Percentiles rank a stretch among this genome's conserved stretches.
Conservation (phyloP, 2,888 invertebrate species). For the Brachycybe producta region DNA sequence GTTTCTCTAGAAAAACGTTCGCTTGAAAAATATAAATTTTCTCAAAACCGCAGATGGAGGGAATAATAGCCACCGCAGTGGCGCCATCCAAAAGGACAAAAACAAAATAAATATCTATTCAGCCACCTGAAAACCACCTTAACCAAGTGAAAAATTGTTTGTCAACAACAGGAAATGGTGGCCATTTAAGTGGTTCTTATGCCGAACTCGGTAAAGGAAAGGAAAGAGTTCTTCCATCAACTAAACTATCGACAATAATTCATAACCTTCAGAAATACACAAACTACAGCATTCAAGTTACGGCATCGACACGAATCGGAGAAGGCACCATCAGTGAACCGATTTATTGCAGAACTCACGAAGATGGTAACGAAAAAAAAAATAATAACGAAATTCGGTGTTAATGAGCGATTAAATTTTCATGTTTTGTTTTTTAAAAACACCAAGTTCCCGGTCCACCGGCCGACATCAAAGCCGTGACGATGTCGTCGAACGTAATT, state of each 20-base stretch:
- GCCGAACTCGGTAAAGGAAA: not conserved
- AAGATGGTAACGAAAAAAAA: slow-evolving; percentile 13
- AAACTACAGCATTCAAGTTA: slow-evolving; percentile 14
- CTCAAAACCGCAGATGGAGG: no score
- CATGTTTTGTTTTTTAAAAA: slow-evolving; percentile 1
- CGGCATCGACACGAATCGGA: slow-evolving; percentile 10
- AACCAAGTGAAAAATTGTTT: no score
- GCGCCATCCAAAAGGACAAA: no score
- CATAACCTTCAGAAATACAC: slow-evolving; percentile 14
- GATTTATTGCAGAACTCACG: slow-evolving; percentile 12
- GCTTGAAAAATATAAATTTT: no score
- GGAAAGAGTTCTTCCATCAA: slow-evolving; percentile 5
- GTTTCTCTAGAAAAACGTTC: no score
- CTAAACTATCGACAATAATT: slow-evolving; percentile 1
- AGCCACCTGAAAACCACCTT: no score
- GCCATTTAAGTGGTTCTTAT: not conserved
- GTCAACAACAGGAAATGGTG: not conserved
- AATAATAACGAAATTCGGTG: not conserved
- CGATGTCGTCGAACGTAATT: slow-evolving; percentile 9
- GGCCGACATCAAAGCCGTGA: slow-evolving; percentile 12
- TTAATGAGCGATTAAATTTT: no score
- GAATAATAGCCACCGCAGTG: no score
- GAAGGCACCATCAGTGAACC: slow-evolving; percentile 9
- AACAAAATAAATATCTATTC: no score
- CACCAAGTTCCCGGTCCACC: slow-evolving; percentile 13